Conservation (phyloP, 2,797 vertebrate genomes). For the Tiaroga cobitis region DNA sequence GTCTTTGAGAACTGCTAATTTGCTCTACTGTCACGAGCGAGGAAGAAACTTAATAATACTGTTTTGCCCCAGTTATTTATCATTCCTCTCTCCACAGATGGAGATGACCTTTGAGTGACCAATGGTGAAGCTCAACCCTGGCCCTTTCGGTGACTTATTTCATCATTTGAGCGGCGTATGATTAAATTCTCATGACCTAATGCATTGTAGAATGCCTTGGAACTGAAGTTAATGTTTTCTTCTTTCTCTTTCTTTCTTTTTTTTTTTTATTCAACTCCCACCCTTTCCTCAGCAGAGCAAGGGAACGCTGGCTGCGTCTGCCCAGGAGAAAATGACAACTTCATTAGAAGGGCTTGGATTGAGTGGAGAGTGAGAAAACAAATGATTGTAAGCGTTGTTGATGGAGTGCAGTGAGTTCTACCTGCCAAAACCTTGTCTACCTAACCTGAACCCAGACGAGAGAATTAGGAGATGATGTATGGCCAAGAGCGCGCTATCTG, state of each 20-base stretch:
- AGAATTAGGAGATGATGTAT: constrained; percentile 37
- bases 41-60: constrained; percentile 73
- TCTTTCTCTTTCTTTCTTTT: constrained; percentile 61
- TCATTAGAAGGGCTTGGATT: constrained; percentile 59
- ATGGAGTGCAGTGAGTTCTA: constrained; percentile 34
- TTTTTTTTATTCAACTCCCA: constrained; percentile 64
- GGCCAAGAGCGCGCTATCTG: constrained; percentile 12
- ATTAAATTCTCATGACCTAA: constrained; percentile 87
- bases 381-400: constrained; percentile 38
- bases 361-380: constrained; percentile 37
- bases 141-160: constrained; percentile 77
- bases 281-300: constrained; percentile 69
- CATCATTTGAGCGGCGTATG: constrained; percentile 73
- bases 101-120: constrained; percentile 75
- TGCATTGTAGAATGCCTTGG: constrained; percentile 79
- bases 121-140: constrained; percentile 68
- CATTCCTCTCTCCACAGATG: constrained; percentile 67
- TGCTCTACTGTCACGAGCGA: constrained; percentile 53
- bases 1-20: constrained; percentile 66
- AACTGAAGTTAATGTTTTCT: constrained; percentile 74
- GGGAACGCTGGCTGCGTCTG: constrained; percentile 60
- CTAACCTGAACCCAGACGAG: constrained; percentile 18
- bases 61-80: constrained; percentile 70
- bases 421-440: constrained; percentile 30
- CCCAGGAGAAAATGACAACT: constrained; percentile 60